phyloP scores from a whole-genome alignment of 2,113 vertebrate genomes.

The Ornithorhynchus anatinus region DNA sequence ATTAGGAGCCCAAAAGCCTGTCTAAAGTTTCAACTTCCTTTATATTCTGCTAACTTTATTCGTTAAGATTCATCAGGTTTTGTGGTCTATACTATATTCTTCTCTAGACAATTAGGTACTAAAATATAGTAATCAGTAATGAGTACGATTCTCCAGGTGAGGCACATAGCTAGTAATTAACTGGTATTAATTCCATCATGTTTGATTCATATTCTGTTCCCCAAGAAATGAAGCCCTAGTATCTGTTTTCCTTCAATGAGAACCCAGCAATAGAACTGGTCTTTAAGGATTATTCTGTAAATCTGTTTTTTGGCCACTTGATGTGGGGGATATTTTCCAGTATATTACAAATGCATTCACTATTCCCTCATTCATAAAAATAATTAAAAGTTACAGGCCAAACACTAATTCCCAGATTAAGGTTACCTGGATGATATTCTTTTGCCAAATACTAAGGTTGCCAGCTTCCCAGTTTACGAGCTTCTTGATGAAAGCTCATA shows the following conservation, averaged over 20 bases:
- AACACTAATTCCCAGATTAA: slow-evolving; percentile 42
- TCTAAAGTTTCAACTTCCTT: slow-evolving; percentile 8
- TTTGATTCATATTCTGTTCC: slow-evolving; percentile 66
- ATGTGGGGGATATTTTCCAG: slow-evolving; percentile 35
- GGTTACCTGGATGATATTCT: background rate
- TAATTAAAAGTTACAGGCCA: slow-evolving; percentile 61
- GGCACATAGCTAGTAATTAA: slow-evolving; percentile 65
- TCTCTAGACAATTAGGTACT: slow-evolving; percentile 52
- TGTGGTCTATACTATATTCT: slow-evolving; percentile 19
- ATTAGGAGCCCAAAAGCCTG: background rate
- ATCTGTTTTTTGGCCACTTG: slow-evolving; percentile 57
- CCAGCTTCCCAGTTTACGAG: background rate
- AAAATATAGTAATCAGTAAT: slow-evolving; percentile 49
- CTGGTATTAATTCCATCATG: slow-evolving; percentile 64
- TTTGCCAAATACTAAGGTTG: background rate
- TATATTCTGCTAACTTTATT: slow-evolving; percentile 29
- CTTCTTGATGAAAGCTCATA: slow-evolving; percentile 32
- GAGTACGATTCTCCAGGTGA: slow-evolving; percentile 61
- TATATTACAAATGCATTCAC: slow-evolving; percentile 54
- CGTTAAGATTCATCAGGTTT: slow-evolving; percentile 36
- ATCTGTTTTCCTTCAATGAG: slow-evolving; percentile 50
- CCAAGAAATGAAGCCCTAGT: slow-evolving; percentile 49
- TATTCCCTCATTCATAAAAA: slow-evolving; percentile 55
- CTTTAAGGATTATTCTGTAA: slow-evolving; percentile 41
- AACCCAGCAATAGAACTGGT: slow-evolving; percentile 46